Evolutionary conservation across 1,140 invertebrate species (phyloP).

Genomic region (Achroia grisella): DNA sequence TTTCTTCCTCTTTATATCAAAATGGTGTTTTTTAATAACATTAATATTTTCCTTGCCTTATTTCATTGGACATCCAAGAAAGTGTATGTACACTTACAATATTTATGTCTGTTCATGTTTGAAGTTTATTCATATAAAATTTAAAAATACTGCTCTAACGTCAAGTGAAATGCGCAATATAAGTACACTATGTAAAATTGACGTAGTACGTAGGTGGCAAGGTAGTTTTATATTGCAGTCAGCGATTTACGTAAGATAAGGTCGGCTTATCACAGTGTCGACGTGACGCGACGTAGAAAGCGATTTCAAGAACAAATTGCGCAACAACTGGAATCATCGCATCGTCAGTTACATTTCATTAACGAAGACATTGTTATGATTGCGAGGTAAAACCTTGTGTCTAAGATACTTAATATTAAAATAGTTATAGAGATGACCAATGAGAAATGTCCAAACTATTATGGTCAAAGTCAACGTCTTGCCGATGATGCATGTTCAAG

Average conservation of each 20-base stretch:
- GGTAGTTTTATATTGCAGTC: conserved; percentile 14
- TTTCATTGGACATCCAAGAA: too few relatives aligned
- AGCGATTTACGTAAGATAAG: conserved; percentile 54
- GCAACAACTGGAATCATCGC: conserved; percentile 25
- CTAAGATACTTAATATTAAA: too few relatives aligned
- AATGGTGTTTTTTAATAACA: too few relatives aligned
- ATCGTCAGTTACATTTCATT: conserved; percentile 33
- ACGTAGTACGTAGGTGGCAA: conserved; percentile 20
- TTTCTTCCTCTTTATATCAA: too few relatives aligned
- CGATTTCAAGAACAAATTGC: conserved; percentile 57
- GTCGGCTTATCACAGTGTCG: conserved; percentile 49
- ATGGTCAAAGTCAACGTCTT: too few relatives aligned
- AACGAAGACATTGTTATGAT: conserved; percentile 7
- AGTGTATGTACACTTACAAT: too few relatives aligned
- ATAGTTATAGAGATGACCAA: too few relatives aligned
- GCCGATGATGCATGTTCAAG: too few relatives aligned
- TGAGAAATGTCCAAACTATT: too few relatives aligned
- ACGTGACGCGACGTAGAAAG: conserved; percentile 57
- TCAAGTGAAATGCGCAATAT: conserved; percentile 4
- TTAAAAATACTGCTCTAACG: background rate
- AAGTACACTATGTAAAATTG: conserved; percentile 5
- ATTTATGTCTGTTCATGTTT: background rate
- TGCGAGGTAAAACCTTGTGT: too few relatives aligned
- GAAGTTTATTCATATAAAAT: background rate
- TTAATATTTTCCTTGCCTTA: too few relatives aligned